Evolutionary conservation across 2,113 vertebrate genomes (phyloP).

Genomic region (Gobiocypris rarus): DNA sequence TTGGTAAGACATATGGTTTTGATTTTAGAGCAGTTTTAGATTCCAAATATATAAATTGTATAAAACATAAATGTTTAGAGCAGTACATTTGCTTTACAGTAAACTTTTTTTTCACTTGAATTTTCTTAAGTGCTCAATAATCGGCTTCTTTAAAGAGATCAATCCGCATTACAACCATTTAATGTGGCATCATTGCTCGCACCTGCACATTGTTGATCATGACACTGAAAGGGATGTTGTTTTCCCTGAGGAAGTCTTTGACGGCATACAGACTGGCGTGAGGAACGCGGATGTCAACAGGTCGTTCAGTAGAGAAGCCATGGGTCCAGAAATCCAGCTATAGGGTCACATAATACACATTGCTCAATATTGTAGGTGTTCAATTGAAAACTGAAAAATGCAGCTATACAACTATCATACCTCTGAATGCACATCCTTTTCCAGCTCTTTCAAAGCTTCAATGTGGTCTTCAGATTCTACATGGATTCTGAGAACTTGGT

Average conservation of each 20-base stretch:
- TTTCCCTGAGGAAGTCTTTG: conserved; percentile 77
- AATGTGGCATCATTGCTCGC: neutral
- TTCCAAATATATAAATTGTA: no score
- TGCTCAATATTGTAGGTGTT: neutral
- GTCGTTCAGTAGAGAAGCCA: conserved; percentile 68
- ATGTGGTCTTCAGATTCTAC: conserved; percentile 66
- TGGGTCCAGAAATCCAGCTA: conserved; percentile 90
- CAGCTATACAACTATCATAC: conserved; percentile 42
- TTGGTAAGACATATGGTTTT: no score
- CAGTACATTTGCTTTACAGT: no score
- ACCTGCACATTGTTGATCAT: conserved; percentile 89
- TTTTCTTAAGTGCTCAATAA: no score
- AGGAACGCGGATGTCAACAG: conserved; percentile 81
- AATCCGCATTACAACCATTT: no score
- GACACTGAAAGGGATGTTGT: conserved; percentile 76
- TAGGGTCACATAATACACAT: neutral
- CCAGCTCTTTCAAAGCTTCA: conserved; percentile 64
- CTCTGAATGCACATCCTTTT: conserved; percentile 54
- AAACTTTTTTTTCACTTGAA: no score
- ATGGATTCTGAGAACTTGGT: conserved; percentile 72
- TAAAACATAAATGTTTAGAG: no score
- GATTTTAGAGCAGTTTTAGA: no score
- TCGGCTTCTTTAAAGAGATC: no score
- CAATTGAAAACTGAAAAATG: neutral
- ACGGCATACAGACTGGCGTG: conserved; percentile 69